phyloP scores from a whole-genome alignment of 2,113 vertebrate species.

The Burhinus oedicnemus region DNA sequence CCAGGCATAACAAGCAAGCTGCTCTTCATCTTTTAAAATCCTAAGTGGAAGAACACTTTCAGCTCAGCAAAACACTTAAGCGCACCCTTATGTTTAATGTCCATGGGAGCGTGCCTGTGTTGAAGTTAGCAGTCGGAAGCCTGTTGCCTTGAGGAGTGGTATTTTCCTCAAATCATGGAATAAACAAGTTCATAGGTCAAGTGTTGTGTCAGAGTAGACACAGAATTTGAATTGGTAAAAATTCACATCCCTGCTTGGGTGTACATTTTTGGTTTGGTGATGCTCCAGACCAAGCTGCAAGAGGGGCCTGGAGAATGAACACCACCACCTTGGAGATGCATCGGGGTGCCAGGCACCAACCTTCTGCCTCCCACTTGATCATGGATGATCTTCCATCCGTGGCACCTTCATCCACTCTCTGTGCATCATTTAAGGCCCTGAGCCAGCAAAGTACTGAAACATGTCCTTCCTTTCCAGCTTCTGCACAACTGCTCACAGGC shows the following conservation, averaged over 20 bases:
- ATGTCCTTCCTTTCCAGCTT: neutral
- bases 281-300: neutral
- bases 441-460: neutral
- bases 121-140: neutral
- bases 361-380: neutral
- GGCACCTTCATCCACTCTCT: neutral
- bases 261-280: neutral
- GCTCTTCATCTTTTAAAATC: neutral
- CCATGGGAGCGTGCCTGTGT: neutral
- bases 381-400: fast-evolving
- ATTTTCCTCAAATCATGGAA: neutral
- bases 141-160: neutral
- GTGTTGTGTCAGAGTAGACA: neutral
- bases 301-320: neutral
- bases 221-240: neutral
- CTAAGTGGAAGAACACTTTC: neutral
- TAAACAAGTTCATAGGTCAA: neutral
- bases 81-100: fast-evolving
- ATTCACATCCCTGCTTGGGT: neutral
- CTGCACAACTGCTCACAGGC: neutral
- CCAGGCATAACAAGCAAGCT: neutral
- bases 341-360: fast-evolving
- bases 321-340: neutral
- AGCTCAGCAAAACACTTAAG: neutral
- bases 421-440: neutral